These are phyloP conservation scores for Agonopterix subpropinquella DNA, from an alignment of 2,888 invertebrate genomes.

Conservation along the genomic window DNA sequence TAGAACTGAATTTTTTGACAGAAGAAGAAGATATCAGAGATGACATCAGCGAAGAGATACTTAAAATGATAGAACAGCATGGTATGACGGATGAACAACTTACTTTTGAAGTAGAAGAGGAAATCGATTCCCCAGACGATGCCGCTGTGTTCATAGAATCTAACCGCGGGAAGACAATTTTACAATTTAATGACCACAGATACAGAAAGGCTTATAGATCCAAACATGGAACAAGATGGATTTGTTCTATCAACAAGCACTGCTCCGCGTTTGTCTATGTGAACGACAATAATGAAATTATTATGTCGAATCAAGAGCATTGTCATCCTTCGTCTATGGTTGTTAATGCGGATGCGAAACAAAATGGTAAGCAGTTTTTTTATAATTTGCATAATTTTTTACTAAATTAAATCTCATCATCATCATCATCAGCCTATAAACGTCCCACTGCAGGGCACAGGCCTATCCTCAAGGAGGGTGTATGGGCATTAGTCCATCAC, in stretches of 20 bases:
- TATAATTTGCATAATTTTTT: background rate
- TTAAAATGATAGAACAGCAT: conserved; percentile 7
- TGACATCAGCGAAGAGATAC: conserved; percentile 6
- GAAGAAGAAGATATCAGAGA: conserved; percentile 1
- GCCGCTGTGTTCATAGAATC: conserved; percentile 42
- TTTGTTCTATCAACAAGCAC: conserved; percentile 39
- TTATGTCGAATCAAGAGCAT: conserved; percentile 38
- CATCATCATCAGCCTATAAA: too few relatives aligned
- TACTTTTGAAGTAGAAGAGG: conserved; percentile 11
- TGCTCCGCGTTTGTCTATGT: conserved; percentile 47
- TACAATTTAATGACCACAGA: conserved; percentile 45
- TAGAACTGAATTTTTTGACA: background rate
- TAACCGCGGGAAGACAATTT: conserved; percentile 36
- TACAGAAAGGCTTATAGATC: conserved; percentile 45
- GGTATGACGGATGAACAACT: conserved; percentile 6
- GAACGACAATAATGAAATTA: conserved; percentile 46
- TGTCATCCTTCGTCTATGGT: conserved; percentile 25
- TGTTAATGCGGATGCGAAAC: conserved; percentile 20
- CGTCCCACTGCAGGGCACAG: too few relatives aligned
- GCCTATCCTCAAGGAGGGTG: too few relatives aligned
- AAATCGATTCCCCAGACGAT: conserved; percentile 17
- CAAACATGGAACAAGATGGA: conserved; percentile 47
- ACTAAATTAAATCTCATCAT: background rate
- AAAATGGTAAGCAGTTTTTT: conserved; percentile 25
- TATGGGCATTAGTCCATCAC: too few relatives aligned